Evolutionary conservation across 2,113 vertebrate genomes (phyloP).

Genomic region (Nanger granti): DNA sequence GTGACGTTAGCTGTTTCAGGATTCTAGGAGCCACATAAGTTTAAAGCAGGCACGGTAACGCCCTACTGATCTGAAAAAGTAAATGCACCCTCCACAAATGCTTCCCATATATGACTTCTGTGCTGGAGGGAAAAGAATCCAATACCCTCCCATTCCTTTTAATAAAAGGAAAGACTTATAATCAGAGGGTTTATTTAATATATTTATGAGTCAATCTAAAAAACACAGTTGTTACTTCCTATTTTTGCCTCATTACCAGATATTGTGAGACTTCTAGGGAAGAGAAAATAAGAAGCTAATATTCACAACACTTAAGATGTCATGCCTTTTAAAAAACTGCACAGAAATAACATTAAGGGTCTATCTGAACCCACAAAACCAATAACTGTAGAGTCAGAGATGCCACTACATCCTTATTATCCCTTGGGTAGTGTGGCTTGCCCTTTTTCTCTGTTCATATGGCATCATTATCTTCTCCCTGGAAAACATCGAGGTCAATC

Average conservation of each 20-base stretch:
- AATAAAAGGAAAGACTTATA: background rate
- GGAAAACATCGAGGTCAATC: constrained; percentile 13
- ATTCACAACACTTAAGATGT: constrained; percentile 18
- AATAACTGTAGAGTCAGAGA: constrained; percentile 27
- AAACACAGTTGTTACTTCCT: background rate
- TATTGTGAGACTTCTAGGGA: background rate
- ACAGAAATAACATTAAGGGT: constrained; percentile 13
- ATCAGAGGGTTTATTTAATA: background rate
- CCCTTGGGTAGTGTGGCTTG: background rate
- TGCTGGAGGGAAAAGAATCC: background rate
- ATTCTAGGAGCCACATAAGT: constrained; percentile 38
- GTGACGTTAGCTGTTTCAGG: constrained; percentile 53
- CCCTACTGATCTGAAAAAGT: constrained; percentile 44
- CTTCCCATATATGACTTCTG: background rate
- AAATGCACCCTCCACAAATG: constrained; percentile 17
- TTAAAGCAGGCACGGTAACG: background rate
- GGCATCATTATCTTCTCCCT: background rate
- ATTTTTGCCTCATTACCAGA: background rate
- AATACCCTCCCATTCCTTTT: background rate
- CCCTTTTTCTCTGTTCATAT: constrained; percentile 4
- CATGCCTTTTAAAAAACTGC: constrained; percentile 4
- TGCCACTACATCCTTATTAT: constrained; percentile 11
- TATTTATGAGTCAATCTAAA: background rate
- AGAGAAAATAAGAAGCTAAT: background rate
- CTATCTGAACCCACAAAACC: constrained; percentile 37